Evolutionary conservation across 1,140 invertebrate genomes (phyloP).

Genomic region (Penaeus chinensis): DNA sequence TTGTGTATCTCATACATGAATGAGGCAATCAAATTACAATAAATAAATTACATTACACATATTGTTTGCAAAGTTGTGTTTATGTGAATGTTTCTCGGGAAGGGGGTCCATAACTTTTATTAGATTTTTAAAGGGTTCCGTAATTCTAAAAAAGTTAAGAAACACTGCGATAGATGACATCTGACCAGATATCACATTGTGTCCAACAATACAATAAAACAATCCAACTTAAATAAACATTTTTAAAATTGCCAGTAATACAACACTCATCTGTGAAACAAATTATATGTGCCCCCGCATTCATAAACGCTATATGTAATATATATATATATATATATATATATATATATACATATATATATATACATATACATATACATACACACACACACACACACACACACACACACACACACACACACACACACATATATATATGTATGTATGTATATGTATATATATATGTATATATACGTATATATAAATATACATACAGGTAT

Average conservation of each 20-base stretch:
- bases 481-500: conserved; percentile 3
- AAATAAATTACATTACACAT: not conserved
- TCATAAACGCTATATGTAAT: not conserved
- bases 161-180: no score
- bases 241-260: not conserved
- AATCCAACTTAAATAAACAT: no score
- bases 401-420: not conserved
- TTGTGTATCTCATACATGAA: no score
- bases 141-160: not conserved
- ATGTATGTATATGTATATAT: conserved; percentile 10
- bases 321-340: conserved; percentile 1
- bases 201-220: no score
- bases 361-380: conserved; percentile 11
- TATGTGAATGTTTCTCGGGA: no score
- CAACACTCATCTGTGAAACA: not conserved
- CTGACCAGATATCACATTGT: no score
- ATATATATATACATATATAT: conserved; percentile 19
- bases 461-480: not conserved
- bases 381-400: not conserved
- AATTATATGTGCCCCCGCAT: not conserved
- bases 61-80: no score
- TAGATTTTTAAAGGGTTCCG: not conserved
- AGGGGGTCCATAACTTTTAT: not conserved
- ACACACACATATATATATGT: not conserved
- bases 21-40: no score